These are phyloP conservation scores for Acronicta leporina DNA, from an alignment of 2,888 invertebrate species.

Conservation along the genomic window DNA sequence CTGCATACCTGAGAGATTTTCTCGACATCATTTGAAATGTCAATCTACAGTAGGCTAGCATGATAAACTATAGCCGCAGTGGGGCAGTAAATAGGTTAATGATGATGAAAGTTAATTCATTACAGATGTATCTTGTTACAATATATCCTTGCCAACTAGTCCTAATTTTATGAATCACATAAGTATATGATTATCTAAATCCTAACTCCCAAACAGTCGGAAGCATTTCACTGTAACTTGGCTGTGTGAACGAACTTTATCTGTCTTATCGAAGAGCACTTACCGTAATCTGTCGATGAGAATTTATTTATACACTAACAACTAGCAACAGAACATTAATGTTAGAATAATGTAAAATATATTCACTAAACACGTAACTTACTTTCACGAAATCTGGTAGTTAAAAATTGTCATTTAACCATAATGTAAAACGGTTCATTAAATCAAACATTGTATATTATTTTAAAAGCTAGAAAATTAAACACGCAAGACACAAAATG, in stretches of 20 bases:
- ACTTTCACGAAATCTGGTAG: constrained; percentile 40
- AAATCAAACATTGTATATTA: constrained; percentile 47
- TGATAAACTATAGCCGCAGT: too few relatives aligned
- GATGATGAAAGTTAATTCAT: too few relatives aligned
- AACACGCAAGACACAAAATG: constrained; percentile 23
- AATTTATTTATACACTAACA: constrained; percentile 66
- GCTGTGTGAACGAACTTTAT: constrained; percentile 77
- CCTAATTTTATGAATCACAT: constrained; percentile 7
- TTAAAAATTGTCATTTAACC: constrained; percentile 36
- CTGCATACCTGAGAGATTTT: too few relatives aligned
- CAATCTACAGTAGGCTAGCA: too few relatives aligned
- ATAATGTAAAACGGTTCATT: constrained; percentile 33
- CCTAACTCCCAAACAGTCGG: constrained; percentile 57
- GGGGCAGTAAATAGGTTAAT: too few relatives aligned
- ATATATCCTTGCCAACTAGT: too few relatives aligned
- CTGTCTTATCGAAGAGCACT: constrained; percentile 73
- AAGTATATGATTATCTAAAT: constrained; percentile 33
- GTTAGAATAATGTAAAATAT: constrained; percentile 57
- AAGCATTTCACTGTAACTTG: constrained; percentile 61
- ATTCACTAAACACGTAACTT: constrained; percentile 50
- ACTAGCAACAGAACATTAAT: constrained; percentile 58
- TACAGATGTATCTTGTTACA: too few relatives aligned
- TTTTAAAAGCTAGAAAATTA: constrained; percentile 27
- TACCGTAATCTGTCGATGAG: constrained; percentile 74
- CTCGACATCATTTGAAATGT: too few relatives aligned